phyloP scores from a whole-genome alignment of 2,797 vertebrate genomes.

The Eulemur rubriventer region DNA sequence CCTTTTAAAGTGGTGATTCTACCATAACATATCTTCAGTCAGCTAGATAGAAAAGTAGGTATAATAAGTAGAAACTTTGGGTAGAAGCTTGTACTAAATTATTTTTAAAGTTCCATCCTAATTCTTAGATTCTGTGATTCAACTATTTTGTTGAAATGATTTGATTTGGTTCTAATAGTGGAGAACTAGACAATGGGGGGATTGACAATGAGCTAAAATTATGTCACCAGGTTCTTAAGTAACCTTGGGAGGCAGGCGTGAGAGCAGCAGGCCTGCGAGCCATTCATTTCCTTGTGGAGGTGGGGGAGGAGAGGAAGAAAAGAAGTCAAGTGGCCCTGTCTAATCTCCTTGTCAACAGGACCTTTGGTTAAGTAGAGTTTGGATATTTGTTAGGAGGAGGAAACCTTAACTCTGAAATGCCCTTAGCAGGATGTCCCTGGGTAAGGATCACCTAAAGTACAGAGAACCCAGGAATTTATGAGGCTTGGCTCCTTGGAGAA shows the following conservation, averaged over 20 bases:
- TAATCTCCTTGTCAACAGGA: not conserved
- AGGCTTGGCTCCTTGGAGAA: not conserved
- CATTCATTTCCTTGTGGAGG: not conserved
- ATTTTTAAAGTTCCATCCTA: slow-evolving; percentile 4
- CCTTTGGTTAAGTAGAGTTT: not conserved
- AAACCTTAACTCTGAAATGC: not conserved
- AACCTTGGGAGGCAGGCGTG: not conserved
- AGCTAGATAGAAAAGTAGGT: not conserved
- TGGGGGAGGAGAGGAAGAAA: not conserved
- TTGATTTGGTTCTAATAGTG: not conserved
- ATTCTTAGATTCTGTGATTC: not conserved
- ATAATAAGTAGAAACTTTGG: not conserved
- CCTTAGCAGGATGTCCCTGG: not conserved
- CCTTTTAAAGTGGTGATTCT: not conserved
- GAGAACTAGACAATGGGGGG: not conserved
- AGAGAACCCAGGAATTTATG: not conserved
- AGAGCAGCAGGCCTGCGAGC: not conserved
- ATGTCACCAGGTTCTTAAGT: not conserved
- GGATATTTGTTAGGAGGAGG: not conserved
- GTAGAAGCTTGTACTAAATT: not conserved
- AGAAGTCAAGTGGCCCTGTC: not conserved
- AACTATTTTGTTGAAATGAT: not conserved
- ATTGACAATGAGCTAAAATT: not conserved
- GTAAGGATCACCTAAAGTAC: not conserved
- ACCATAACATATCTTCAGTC: not conserved